A percentile compares a stretch with the other conserved stretches of the same genome.
Evolutionary conservation across 92 coral and sea anemone species (phyloP).

Genomic region (Anthopleura xanthogrammica): DNA sequence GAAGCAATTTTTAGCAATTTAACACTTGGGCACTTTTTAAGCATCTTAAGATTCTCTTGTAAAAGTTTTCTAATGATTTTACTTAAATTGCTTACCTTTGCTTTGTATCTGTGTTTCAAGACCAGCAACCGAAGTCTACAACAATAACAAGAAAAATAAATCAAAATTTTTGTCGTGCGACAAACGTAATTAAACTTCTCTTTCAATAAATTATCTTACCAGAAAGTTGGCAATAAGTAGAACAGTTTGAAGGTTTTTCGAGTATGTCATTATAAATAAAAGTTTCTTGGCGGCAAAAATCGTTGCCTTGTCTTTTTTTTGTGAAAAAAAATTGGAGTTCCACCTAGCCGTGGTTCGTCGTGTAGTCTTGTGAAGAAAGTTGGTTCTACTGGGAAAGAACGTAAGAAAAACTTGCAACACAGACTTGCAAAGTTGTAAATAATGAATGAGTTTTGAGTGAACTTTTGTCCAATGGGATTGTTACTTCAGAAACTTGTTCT

Average conservation of each 20-base stretch:
- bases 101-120: conserved; percentile 42
- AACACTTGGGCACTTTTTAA: no score
- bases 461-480: no score
- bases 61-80: neutral
- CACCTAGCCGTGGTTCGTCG: conserved; percentile 26
- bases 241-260: conserved; percentile 9
- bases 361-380: neutral
- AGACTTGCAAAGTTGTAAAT: neutral
- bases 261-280: conserved; percentile 14
- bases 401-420: neutral
- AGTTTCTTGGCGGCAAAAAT: conserved; percentile 38
- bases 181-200: neutral
- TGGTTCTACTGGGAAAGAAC: no score
- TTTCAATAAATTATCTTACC: conserved; percentile 27
- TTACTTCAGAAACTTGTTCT: neutral
- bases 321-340: neutral
- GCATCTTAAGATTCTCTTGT: neutral
- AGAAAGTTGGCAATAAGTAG: conserved; percentile 28
- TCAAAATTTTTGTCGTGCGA: neutral
- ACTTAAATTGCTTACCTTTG: conserved; percentile 29
- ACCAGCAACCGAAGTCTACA: conserved; percentile 43
- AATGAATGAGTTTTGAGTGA: neutral
- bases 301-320: conserved; percentile 51
- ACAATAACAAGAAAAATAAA: neutral
- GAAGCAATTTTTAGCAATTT: no score